These are phyloP conservation scores for Oreonectes daqikongensis DNA, from an alignment of 2,797 vertebrate species.

Conservation along the genomic window DNA sequence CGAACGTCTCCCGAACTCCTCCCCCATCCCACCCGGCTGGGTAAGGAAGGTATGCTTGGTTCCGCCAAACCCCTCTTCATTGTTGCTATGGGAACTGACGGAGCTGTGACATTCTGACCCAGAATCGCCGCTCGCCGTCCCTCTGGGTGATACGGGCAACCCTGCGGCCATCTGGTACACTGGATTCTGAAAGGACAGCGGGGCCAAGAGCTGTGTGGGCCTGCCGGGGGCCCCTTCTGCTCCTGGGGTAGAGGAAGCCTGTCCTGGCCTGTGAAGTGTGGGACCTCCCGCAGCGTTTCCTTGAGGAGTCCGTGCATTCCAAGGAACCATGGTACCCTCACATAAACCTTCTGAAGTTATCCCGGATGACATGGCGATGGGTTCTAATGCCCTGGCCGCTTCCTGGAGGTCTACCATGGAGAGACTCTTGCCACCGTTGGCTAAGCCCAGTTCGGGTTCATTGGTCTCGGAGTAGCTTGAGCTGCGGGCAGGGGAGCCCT, in stretches of 20 bases:
- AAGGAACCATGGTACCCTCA: slow-evolving; percentile 81
- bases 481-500: slow-evolving; percentile 95
- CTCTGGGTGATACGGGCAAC: slow-evolving; percentile 90
- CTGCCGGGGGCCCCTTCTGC: slow-evolving; percentile 82
- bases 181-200: slow-evolving; percentile 98
- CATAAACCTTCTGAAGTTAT: slow-evolving; percentile 72
- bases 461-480: slow-evolving; percentile 99
- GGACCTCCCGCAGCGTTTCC: slow-evolving; percentile 75
- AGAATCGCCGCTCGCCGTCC: slow-evolving; percentile 82
- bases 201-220: slow-evolving; percentile 89
- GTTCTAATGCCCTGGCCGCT: slow-evolving; percentile 83
- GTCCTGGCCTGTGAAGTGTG: slow-evolving; percentile 83
- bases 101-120: slow-evolving; percentile 98
- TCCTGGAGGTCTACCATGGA: slow-evolving; percentile 99
- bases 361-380: slow-evolving; percentile 66
- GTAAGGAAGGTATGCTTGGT: slow-evolving; percentile 80
- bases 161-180: slow-evolving; percentile 99
- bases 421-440: slow-evolving; percentile 95
- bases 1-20: slow-evolving; percentile 86
- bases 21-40: slow-evolving; percentile 76
- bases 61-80: slow-evolving; percentile 81
- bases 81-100: slow-evolving; percentile 98
- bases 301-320: slow-evolving; percentile 84
- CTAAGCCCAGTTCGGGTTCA: slow-evolving; percentile 91
- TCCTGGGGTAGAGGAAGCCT: slow-evolving; percentile 76